A percentile compares a stretch with the other conserved stretches of the same genome.
These are phyloP conservation scores for Tenebrosternarchus preto DNA, from an alignment of 2,113 vertebrate genomes.

Conservation along the genomic window DNA sequence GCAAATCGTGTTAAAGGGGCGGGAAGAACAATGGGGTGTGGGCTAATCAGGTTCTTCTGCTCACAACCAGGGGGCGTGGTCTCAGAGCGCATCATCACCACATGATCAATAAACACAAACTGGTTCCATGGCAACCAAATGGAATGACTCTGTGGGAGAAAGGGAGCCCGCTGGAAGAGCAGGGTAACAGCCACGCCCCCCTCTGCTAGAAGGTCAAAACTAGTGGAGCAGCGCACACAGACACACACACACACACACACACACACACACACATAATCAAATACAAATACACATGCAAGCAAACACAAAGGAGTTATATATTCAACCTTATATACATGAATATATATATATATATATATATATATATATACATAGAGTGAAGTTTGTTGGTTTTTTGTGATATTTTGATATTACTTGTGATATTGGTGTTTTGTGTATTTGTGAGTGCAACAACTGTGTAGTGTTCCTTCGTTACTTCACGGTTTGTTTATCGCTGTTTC, in stretches of 20 bases:
- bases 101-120: constrained; percentile 91
- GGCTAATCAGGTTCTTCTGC: constrained; percentile 84
- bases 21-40: constrained; percentile 91
- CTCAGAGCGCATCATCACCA: constrained; percentile 86
- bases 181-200: constrained; percentile 91
- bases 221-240: constrained; percentile 57
- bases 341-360: no score
- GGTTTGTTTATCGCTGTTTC: no score
- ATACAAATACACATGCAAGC: no score
- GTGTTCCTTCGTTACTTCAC: no score
- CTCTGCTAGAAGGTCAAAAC: constrained; percentile 93
- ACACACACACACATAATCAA: not conserved
- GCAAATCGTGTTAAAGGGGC: constrained; percentile 91
- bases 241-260: constrained; percentile 17
- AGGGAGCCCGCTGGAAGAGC: constrained; percentile 94
- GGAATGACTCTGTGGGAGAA: constrained; percentile 86
- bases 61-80: constrained; percentile 80
- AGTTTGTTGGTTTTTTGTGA: no score
- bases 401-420: no score
- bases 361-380: no score
- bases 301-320: no score
- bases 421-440: no score
- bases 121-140: constrained; percentile 97
- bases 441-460: no score
- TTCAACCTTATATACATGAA: no score